A percentile compares a stretch with the other conserved stretches of the same genome.
Conservation (phyloP, 2,888 invertebrate species). For the Pollenia labialis region DNA sequence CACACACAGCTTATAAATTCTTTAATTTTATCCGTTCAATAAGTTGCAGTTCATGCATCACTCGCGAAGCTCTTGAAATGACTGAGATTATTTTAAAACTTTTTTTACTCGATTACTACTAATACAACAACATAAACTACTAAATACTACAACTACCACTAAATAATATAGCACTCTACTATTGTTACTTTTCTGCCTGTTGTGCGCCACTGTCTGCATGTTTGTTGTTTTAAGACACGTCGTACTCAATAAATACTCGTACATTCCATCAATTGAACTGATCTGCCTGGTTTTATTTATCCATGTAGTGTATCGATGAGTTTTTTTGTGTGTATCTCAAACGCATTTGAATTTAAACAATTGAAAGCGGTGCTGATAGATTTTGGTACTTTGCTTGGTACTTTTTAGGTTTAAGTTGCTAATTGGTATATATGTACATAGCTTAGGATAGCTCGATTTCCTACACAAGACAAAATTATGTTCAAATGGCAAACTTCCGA, state of each 20-base stretch:
- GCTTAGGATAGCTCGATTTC: no score
- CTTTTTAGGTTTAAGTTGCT: no score
- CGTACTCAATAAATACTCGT: conserved; percentile 27
- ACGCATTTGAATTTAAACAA: conserved; percentile 53
- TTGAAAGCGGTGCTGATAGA: conserved; percentile 5
- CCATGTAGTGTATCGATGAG: conserved; percentile 34
- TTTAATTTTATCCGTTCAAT: conserved; percentile 50
- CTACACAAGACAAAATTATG: no score
- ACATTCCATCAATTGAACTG: conserved; percentile 24
- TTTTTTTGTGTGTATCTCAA: conserved; percentile 56
- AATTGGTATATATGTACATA: no score
- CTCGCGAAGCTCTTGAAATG: conserved; percentile 73
- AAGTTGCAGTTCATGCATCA: conserved; percentile 61
- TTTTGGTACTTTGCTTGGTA: neutral
- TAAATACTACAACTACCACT: conserved; percentile 28
- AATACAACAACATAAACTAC: conserved; percentile 12
- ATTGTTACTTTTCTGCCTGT: conserved; percentile 5
- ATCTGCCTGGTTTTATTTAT: conserved; percentile 37
- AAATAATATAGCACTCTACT: conserved; percentile 37
- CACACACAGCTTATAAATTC: neutral
- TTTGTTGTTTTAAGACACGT: neutral
- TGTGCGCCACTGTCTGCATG: neutral
- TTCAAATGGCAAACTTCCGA: no score
- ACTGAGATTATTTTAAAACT: conserved; percentile 71
- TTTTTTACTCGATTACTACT: conserved; percentile 43